Percentiles rank a stretch among this genome's conserved stretches.
phyloP scores from a whole-genome alignment of 1,140 invertebrate species.

The Heliothis virescens region DNA sequence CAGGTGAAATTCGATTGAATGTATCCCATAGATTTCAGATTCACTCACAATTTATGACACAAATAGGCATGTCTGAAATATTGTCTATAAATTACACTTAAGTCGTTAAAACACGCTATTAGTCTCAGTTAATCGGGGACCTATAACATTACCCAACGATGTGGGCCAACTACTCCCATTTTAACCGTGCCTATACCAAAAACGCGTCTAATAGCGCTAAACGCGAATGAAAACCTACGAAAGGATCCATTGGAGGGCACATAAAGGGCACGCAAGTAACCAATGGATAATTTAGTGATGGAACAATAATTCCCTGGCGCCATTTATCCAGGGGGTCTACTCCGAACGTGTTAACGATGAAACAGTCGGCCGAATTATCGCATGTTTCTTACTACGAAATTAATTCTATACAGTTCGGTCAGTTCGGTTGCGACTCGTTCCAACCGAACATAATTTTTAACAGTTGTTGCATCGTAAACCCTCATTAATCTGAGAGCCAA shows the following conservation, averaged over 20 bases:
- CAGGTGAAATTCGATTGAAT: too few relatives aligned
- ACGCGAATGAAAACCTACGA: slow-evolving; percentile 23
- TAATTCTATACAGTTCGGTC: too few relatives aligned
- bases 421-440: too few relatives aligned
- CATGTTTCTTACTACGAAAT: too few relatives aligned
- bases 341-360: too few relatives aligned
- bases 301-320: slow-evolving; percentile 55
- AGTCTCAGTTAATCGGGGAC: slow-evolving; percentile 9
- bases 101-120: slow-evolving; percentile 1
- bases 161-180: slow-evolving; percentile 18
- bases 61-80: not conserved
- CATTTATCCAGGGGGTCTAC: too few relatives aligned
- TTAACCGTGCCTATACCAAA: not conserved
- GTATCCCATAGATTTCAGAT: too few relatives aligned
- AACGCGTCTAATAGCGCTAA: slow-evolving; percentile 29
- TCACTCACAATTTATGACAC: too few relatives aligned
- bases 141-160: slow-evolving; percentile 4
- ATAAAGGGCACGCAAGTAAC: slow-evolving; percentile 51
- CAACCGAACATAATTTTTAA: too few relatives aligned
- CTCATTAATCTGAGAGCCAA: too few relatives aligned
- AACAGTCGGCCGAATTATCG: too few relatives aligned
- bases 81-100: not conserved
- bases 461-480: too few relatives aligned
- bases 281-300: slow-evolving; percentile 55
- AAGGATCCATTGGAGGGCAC: slow-evolving; percentile 43